Conservation (phyloP, 2,797 vertebrate species). For the Sphaeramia orbicularis region DNA sequence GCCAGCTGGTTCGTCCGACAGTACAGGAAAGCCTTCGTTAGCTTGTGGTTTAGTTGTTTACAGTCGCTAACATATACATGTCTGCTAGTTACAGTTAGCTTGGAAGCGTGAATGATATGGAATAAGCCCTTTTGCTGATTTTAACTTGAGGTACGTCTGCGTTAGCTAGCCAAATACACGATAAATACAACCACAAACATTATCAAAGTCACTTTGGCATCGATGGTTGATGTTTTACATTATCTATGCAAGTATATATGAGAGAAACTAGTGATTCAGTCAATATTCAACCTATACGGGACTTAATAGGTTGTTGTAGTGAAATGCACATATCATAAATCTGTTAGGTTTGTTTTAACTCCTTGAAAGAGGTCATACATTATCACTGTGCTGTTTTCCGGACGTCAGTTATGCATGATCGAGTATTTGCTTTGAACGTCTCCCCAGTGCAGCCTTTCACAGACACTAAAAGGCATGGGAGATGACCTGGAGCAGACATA, state of each 20-base stretch:
- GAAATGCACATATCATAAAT: conserved; percentile 43
- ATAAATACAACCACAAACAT: not conserved
- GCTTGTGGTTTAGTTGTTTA: conserved; percentile 48
- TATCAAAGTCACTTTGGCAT: not conserved
- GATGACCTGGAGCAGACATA: conserved; percentile 62
- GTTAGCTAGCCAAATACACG: not conserved
- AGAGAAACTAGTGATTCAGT: not conserved
- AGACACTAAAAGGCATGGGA: conserved; percentile 33
- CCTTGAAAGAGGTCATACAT: conserved; percentile 7
- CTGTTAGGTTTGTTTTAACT: not conserved
- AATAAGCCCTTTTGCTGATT: not conserved
- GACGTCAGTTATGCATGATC: not conserved
- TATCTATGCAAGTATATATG: conserved; percentile 6
- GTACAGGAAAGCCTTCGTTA: conserved; percentile 9
- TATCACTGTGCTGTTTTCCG: not conserved
- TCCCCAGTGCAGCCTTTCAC: not conserved
- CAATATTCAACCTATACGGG: not conserved
- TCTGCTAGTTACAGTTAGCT: not conserved
- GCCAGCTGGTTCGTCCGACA: conserved; percentile 27
- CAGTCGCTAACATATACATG: conserved; percentile 35
- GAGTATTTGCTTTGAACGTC: conserved; percentile 4
- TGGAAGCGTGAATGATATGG: not conserved
- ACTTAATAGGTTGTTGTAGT: conserved; percentile 6
- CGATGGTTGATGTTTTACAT: not conserved
- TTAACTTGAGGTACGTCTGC: not conserved